Evolutionary conservation across 2,888 invertebrate genomes (phyloP).

Genomic region (Erynnis tages): DNA sequence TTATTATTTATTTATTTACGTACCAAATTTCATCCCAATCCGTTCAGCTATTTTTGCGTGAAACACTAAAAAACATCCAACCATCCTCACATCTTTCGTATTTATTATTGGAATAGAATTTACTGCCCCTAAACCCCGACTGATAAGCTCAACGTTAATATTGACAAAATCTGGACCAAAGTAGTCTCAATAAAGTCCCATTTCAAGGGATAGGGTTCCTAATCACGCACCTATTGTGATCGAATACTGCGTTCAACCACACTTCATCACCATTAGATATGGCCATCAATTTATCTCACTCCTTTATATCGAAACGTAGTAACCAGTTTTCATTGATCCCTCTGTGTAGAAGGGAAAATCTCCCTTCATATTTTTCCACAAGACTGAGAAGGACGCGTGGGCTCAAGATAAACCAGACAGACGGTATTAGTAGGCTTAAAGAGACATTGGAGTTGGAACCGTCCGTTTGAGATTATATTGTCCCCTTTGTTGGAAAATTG

Average conservation of each 20-base stretch:
- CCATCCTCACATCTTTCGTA: too few relatives aligned
- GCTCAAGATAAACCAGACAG: conserved; percentile 23
- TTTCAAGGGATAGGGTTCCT: conserved; percentile 14
- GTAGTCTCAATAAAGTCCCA: neutral
- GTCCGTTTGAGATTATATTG: conserved; percentile 29
- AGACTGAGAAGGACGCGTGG: neutral
- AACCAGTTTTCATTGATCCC: conserved; percentile 12
- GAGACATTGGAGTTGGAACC: conserved; percentile 25
- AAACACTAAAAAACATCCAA: too few relatives aligned
- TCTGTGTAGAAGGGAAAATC: neutral
- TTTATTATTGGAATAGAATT: too few relatives aligned
- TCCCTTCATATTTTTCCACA: conserved; percentile 3
- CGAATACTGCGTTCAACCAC: conserved; percentile 11
- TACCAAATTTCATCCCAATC: too few relatives aligned
- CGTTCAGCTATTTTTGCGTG: too few relatives aligned
- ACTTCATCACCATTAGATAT: conserved; percentile 33
- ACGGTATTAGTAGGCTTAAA: conserved; percentile 29
- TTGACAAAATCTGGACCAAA: neutral
- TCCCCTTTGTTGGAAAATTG: conserved; percentile 30
- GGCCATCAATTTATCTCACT: conserved; percentile 26
- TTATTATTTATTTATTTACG: too few relatives aligned
- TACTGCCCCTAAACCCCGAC: too few relatives aligned
- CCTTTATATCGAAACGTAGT: conserved; percentile 15
- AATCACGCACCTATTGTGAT: conserved; percentile 22
- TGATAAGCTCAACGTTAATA: too few relatives aligned